Conservation (phyloP, 2,797 vertebrate genomes). For the Pipistrellus nathusii region DNA sequence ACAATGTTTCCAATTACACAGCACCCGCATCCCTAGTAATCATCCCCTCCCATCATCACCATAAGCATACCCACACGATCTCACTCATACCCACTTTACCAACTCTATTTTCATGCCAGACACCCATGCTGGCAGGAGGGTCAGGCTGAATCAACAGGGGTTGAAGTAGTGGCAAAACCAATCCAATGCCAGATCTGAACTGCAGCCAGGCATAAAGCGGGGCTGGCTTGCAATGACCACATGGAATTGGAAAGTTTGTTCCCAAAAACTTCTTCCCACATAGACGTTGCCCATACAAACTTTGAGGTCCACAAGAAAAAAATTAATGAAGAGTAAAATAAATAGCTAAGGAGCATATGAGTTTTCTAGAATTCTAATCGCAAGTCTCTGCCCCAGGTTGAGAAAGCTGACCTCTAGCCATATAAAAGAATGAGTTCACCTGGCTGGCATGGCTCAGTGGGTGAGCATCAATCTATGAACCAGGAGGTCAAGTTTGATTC, state of each 20-base stretch:
- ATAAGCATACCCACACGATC: background rate
- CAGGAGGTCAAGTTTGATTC: no score
- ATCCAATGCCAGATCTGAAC: background rate
- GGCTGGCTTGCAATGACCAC: background rate
- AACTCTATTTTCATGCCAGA: background rate
- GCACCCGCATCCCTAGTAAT: background rate
- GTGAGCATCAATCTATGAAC: no score
- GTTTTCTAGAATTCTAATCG: background rate
- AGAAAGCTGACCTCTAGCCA: background rate
- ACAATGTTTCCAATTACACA: background rate
- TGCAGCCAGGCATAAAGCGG: background rate
- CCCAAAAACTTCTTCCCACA: background rate
- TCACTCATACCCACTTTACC: background rate
- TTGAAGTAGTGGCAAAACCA: background rate
- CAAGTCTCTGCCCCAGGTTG: background rate
- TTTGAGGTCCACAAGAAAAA: background rate
- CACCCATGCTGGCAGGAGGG: background rate
- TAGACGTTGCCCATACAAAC: background rate
- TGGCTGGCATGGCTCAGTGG: no score
- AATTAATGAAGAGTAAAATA: background rate
- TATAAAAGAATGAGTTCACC: background rate
- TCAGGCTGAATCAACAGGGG: background rate
- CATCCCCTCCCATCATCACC: background rate
- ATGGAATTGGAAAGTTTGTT: background rate
- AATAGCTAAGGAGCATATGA: background rate